Conservation (phyloP, 2,888 invertebrate species). For the Apotomis capreana region DNA sequence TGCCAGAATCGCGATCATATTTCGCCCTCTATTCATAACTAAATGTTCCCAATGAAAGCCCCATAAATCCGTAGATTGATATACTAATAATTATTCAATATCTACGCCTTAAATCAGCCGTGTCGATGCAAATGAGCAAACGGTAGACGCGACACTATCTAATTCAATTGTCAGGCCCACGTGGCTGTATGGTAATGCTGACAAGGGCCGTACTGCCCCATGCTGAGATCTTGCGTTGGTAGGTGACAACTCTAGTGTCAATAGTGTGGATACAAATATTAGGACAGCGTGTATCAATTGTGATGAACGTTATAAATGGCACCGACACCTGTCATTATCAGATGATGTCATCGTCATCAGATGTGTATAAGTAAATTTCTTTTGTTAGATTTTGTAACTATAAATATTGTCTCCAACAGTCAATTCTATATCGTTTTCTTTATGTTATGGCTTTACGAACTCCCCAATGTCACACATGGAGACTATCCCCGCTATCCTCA, state of each 20-base stretch:
- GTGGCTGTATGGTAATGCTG: constrained; percentile 66
- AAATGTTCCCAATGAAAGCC: not conserved
- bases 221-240: constrained; percentile 53
- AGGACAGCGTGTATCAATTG: too few relatives aligned
- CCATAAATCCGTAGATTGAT: constrained; percentile 15
- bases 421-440: too few relatives aligned
- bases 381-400: too few relatives aligned
- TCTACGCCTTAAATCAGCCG: constrained; percentile 27
- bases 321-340: too few relatives aligned
- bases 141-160: constrained; percentile 41
- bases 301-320: too few relatives aligned
- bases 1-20: too few relatives aligned
- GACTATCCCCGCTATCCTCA: constrained; percentile 45
- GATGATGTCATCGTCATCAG: too few relatives aligned
- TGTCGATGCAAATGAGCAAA: constrained; percentile 35
- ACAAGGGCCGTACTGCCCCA: constrained; percentile 55
- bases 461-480: constrained; percentile 11
- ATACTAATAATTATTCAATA: constrained; percentile 28
- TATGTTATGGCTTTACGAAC: too few relatives aligned
- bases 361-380: too few relatives aligned
- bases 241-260: constrained; percentile 34
- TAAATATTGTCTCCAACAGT: too few relatives aligned
- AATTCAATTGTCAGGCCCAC: constrained; percentile 48
- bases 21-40: too few relatives aligned
- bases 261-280: constrained; percentile 2